Base-by-base conservation (phyloP, 2,888 invertebrate genomes). In the Acronicta aceris region DNA sequence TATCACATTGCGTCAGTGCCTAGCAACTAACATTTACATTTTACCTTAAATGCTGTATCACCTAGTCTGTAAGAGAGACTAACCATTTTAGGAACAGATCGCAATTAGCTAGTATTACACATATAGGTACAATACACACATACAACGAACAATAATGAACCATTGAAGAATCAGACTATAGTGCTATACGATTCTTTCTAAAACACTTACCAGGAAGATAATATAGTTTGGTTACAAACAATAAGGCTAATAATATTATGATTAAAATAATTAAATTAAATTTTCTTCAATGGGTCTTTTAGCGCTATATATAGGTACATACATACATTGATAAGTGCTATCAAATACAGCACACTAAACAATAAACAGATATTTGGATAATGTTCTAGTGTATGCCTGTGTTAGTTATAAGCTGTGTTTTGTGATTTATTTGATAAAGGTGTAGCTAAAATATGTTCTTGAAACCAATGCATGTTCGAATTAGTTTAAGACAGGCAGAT, bases 81-180 rank as follows among this genome's bases (percentile, higher is more conserved):
- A 87, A 89, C 90, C 94, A 94, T 93, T 94, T 94, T 85, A 94
- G 94, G 83, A 94, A 94, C 94, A 94, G 94, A 94, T 94, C 94
- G 94, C 93, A 94, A 94, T 92, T 85, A 84, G 76, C 72, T 80
- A 79, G 58, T 55, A 59, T 68, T 68, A 77, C 71, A 78, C 77
- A 77, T 67, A 73, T 74, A 76, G 76, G 82, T 86, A 82, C 80
- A 81, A 82, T 81, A 83, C 80, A 87, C 82, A 88, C 79, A 86
- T 81, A 88, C 79, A 86, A 82, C 63, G 59, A 68, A 74, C 55
- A 71, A 45, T 59, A 71, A 71, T 54, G 64, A 78, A 76, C 79
- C 72, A 76, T 74, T 79, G 78, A 82, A 79, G 78, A 77, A 65
- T 53, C 40, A 36, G 38, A n/a, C 2, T 38, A n/a, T n/a, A n/a